Conservation (phyloP, 2,888 invertebrate species). For the Sarcophaga variegata region DNA sequence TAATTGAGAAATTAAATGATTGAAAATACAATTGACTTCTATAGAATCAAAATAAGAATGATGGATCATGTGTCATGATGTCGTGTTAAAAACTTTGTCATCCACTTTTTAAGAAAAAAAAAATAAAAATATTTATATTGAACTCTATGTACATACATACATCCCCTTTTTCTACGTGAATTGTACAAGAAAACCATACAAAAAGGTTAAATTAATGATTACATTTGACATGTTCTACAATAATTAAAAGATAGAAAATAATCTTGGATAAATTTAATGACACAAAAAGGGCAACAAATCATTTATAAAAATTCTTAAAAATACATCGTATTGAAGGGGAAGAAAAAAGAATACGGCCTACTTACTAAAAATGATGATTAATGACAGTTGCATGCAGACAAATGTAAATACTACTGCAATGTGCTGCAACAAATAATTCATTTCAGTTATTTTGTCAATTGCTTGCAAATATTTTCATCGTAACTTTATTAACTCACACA, state of each 20-base stretch:
- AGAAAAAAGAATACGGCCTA: not conserved
- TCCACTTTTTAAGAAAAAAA: not conserved
- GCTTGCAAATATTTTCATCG: not conserved
- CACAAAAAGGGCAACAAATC: not conserved
- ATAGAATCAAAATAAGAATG: conserved; percentile 7
- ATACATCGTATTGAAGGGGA: not conserved
- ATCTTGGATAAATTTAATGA: not conserved
- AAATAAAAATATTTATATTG: not conserved
- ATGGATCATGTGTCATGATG: conserved; percentile 33
- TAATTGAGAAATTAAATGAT: conserved; percentile 54
- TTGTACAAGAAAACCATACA: not conserved
- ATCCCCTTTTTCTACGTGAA: not conserved
- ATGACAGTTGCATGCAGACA: conserved; percentile 28
- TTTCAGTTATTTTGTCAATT: not conserved
- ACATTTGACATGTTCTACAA: conserved; percentile 30
- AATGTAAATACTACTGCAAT: conserved; percentile 6
- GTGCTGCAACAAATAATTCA: too few relatives aligned
- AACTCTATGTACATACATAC: conserved; percentile 9
- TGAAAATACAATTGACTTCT: conserved; percentile 41
- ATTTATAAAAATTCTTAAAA: conserved; percentile 40
- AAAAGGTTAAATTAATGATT: conserved; percentile 36
- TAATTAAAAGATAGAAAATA: not conserved
- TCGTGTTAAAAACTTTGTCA: conserved; percentile 16
- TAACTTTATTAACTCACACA: not conserved
- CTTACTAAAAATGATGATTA: conserved; percentile 46